Conservation (phyloP, 2,113 vertebrate species). For the Chrysochloris asiatica region DNA sequence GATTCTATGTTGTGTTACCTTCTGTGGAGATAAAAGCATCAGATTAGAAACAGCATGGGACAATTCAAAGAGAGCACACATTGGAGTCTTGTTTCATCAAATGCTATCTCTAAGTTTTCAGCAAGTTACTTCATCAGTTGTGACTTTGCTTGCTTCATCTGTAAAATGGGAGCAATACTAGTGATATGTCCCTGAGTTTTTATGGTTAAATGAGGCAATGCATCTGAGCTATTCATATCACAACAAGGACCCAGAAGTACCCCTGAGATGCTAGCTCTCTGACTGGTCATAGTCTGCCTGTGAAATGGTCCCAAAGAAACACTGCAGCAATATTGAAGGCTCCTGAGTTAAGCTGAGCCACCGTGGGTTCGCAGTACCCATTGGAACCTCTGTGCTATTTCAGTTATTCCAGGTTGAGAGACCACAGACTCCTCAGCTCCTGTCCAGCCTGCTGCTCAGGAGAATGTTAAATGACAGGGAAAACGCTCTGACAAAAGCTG, state of each 20-base stretch:
- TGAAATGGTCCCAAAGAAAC: accelerated
- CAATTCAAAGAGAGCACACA: background rate
- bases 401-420: background rate
- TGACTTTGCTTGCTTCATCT: background rate
- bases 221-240: background rate
- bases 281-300: no score
- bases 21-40: background rate
- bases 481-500: constrained; percentile 67
- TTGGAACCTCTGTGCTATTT: accelerated
- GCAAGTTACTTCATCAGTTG: background rate
- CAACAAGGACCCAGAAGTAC: background rate
- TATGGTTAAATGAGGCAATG: background rate
- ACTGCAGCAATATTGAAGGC: background rate
- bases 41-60: background rate
- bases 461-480: constrained; percentile 38
- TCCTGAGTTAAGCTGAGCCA: accelerated
- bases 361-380: background rate
- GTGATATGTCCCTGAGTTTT: background rate
- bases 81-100: background rate
- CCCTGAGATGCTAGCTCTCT: accelerated
- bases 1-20: background rate
- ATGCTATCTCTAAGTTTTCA: background rate
- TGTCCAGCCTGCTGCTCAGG: background rate
- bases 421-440: background rate
- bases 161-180: background rate